Base-by-base conservation (phyloP, 2,113 vertebrate genomes). In the Eolophus roseicapilla region DNA sequence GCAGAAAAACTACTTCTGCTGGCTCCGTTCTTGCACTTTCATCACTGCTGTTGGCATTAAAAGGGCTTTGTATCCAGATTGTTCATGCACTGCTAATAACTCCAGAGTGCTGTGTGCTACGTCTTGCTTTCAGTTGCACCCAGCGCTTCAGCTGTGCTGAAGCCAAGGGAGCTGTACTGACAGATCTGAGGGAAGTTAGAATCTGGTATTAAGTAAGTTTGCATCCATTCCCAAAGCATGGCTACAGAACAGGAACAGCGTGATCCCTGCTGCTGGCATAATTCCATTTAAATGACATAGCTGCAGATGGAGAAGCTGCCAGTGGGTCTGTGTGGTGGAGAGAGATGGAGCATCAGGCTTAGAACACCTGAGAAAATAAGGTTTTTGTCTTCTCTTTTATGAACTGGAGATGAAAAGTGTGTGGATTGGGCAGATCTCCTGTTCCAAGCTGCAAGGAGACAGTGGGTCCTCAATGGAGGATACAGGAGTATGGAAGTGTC, bases 281-380 rank as follows among this genome's bases (percentile, higher is more conserved):
- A 93, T 93, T 95, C 93, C 80, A 71, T 93, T 90, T 92, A 88
- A 97, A 88, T 94, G n/a, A 80, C 71, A 64, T 59, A 50, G 80
- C 82, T 96, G 90, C 71, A 68, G 63, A 70, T 52, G 64, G 94
- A 90, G 85, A 88, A 94, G 68, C 60, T 70, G 43, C 55, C 75
- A 70, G 47, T 43, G 79, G 64, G 33, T 82, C 59, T 70, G 87
- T 28, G 78, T 43, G 62, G n/a, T 10, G 43, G 68, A 78, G 37
- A 65, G 87, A 82, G 60, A 53, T 23, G 10, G 41, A 95, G 81
- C 62, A 46, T 27, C 1, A 7, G 82, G 71, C 46, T 87, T 74
- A 25, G 55, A 74, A 33, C n/a, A 90, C 31, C 60, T 88, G 90
- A 59, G 25, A 79, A 80, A 84, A 77, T 16, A 70, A 49, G 27